These are phyloP conservation scores for Cheilosia pagana DNA, from an alignment of 2,888 invertebrate genomes.

Conservation along the genomic window DNA sequence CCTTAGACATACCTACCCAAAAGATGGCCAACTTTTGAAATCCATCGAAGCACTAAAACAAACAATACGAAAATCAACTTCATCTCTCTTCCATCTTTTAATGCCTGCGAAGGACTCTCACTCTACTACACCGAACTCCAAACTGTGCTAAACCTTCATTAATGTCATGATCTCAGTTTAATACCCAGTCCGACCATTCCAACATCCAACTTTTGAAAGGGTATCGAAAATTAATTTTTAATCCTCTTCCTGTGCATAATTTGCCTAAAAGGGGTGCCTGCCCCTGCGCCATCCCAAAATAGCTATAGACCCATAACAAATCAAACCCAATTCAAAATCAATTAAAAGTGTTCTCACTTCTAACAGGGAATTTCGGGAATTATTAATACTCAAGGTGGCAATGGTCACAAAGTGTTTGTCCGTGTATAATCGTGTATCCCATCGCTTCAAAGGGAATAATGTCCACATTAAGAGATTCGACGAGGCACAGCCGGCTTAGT, in stretches of 20 bases:
- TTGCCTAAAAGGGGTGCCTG: constrained; percentile 48
- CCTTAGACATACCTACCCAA: constrained; percentile 15
- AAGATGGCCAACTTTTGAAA: constrained; percentile 23
- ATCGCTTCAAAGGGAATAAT: constrained; percentile 30
- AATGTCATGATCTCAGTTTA: constrained; percentile 62
- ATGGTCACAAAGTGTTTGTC: constrained; percentile 7
- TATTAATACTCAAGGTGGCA: constrained; percentile 63
- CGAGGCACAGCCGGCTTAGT: constrained; percentile 46
- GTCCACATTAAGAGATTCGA: constrained; percentile 31
- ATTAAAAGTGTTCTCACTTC: constrained; percentile 58
- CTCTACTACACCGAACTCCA: constrained; percentile 12
- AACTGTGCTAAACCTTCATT: constrained; percentile 56
- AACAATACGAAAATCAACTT: constrained; percentile 35
- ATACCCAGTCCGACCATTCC: constrained; percentile 3
- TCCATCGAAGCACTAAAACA: constrained; percentile 38
- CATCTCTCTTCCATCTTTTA: constrained; percentile 1
- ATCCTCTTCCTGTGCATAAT: constrained; percentile 45
- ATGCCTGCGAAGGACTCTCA: constrained; percentile 8
- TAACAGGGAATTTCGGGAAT: not conserved
- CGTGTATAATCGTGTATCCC: constrained; percentile 20
- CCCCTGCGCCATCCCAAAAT: not conserved
- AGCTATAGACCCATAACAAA: constrained; percentile 39
- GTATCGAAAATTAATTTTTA: constrained; percentile 54
- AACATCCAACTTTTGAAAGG: constrained; percentile 9
- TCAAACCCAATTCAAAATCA: constrained; percentile 68